These are phyloP conservation scores for Mesoclemmys tuberculata DNA, from an alignment of 2,113 vertebrate species.

Conservation along the genomic window DNA sequence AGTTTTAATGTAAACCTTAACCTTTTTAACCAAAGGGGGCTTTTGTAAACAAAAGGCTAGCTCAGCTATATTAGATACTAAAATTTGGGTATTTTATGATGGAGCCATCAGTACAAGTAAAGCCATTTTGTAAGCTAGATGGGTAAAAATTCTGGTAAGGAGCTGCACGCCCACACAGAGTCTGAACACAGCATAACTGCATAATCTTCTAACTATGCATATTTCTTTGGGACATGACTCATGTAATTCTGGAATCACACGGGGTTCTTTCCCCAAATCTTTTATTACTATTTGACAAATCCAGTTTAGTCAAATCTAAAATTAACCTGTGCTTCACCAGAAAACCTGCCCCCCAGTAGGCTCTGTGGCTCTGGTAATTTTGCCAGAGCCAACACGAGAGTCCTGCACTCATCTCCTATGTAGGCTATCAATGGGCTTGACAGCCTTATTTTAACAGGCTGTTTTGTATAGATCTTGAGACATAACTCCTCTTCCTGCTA, in stretches of 20 bases:
- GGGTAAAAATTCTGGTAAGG: background rate
- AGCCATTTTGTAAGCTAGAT: background rate
- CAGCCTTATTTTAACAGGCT: background rate
- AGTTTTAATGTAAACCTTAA: too few relatives aligned
- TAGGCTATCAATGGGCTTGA: background rate
- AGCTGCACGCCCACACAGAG: background rate
- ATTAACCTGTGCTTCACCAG: background rate
- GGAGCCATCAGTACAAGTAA: background rate
- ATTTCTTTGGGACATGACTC: background rate
- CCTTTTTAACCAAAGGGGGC: too few relatives aligned
- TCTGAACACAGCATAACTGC: background rate
- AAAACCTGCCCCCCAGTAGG: background rate
- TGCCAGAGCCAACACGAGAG: background rate
- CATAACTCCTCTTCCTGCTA: background rate
- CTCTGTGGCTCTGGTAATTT: background rate
- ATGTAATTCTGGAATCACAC: background rate
- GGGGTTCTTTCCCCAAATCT: background rate
- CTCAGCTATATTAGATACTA: background rate
- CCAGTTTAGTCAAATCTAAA: background rate
- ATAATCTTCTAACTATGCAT: background rate
- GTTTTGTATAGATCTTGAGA: background rate
- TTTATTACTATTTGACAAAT: background rate
- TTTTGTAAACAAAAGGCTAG: too few relatives aligned
- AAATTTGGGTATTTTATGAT: background rate
- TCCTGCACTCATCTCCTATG: background rate